Evolutionary conservation across 1,140 invertebrate species (phyloP).

Genomic region (Cydia pomonella): DNA sequence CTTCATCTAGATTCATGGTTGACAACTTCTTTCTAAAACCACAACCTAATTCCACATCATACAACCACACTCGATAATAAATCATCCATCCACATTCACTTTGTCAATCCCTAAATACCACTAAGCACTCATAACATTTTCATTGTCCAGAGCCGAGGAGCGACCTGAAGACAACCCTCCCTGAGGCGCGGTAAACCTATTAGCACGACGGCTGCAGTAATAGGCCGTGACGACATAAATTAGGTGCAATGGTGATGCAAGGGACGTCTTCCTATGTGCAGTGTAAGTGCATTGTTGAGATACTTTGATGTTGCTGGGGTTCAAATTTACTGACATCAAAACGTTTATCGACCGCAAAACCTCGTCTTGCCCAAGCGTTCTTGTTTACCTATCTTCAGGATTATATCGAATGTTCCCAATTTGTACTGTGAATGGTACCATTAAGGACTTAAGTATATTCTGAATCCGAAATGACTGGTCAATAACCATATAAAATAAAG

Average conservation of each 20-base stretch:
- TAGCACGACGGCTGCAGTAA: conserved; percentile 48
- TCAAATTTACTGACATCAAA: too few species aligned
- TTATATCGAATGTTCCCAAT: too few species aligned
- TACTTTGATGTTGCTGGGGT: neutral
- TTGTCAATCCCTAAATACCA: conserved; percentile 6
- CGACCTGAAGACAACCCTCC: conserved; percentile 13
- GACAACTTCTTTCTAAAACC: neutral
- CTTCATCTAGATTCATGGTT: too few species aligned
- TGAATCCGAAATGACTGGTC: too few species aligned
- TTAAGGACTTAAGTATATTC: too few species aligned
- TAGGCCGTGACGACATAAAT: conserved; percentile 68
- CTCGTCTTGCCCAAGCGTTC: too few species aligned
- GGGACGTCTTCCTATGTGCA: neutral
- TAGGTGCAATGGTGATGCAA: conserved; percentile 32
- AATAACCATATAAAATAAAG: too few species aligned
- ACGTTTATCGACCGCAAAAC: too few species aligned
- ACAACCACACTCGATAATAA: neutral
- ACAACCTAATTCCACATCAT: neutral
- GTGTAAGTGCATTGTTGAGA: conserved; percentile 1
- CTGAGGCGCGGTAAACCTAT: conserved; percentile 17
- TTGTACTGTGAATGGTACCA: too few species aligned
- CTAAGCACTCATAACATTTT: conserved; percentile 16
- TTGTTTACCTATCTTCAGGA: too few species aligned
- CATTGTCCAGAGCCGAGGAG: neutral
- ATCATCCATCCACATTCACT: neutral